These are phyloP conservation scores for Helleia helle DNA, from an alignment of 2,888 invertebrate species.

Conservation along the genomic window DNA sequence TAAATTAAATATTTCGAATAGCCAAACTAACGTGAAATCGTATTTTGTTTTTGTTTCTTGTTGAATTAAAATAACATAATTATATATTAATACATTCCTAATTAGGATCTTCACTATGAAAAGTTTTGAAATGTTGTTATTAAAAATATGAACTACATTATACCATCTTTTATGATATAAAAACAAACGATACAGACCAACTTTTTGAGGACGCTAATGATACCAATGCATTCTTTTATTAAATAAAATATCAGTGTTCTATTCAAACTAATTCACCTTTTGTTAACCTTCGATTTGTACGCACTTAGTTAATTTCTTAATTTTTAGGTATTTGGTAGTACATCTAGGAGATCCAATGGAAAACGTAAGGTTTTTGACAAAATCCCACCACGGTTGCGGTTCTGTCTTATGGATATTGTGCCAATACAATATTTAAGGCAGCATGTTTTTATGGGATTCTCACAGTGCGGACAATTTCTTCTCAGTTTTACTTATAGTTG, in stretches of 20 bases:
- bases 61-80: conserved; percentile 21
- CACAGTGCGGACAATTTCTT: conserved; percentile 94
- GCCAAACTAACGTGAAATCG: conserved; percentile 14
- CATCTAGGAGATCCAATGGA: conserved; percentile 55
- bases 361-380: conserved; percentile 65
- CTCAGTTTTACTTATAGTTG: conserved; percentile 86
- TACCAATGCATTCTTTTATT: not conserved
- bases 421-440: conserved; percentile 75
- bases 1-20: conserved; percentile 23
- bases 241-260: not conserved
- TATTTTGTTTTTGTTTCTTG: conserved; percentile 17
- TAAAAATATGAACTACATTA: too few relatives aligned
- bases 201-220: not conserved
- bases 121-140: too few relatives aligned
- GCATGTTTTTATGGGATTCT: conserved; percentile 95
- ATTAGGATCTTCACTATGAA: too few relatives aligned
- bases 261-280: not conserved
- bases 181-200: not conserved
- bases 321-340: conserved; percentile 65
- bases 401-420: conserved; percentile 77
- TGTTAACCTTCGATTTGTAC: not conserved
- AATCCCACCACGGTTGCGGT: conserved; percentile 73
- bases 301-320: conserved; percentile 12
- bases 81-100: not conserved
- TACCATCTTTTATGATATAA: not conserved